Evolutionary conservation across 2,888 invertebrate genomes (phyloP), one percentile per base, ranked within the genome.

Genomic region (Lutraria lutraria): DNA sequence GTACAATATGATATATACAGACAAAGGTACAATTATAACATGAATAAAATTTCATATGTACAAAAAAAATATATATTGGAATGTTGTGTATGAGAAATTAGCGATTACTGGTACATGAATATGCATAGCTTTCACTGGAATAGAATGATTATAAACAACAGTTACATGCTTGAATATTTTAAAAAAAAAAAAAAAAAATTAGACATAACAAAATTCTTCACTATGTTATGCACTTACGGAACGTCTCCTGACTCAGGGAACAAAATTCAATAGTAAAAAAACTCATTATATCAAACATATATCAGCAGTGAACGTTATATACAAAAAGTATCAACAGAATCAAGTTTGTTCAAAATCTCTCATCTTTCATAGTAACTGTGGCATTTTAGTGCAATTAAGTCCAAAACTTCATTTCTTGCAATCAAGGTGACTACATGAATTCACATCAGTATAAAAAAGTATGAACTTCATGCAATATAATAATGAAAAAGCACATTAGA

Each of bases 81-180:
- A 88, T 88, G 88, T 88, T 43, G 63, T 68, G 88, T 88, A 88
- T 88, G 88, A 88, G 88, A 34, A 19, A 34, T 31, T 13, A 72
- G 31, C 72, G 43, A 87, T 15, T 16, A 79, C 80, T 53, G 21
- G 79, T 56, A 31, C 56, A 81, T 63, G 4, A 63, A 85, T 81
- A 81, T 81, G 68, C 63, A 86, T 81, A 86, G 34, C 6, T 21
- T 82, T 82, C 56, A 25, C 56, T 54, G 56, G 82, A 60, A 31
- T 82, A 56, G 19, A 56, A 31, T 82, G 56, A 12, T 15, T 31
- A 21, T 13, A 31, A 80, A 34, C 21, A 43, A 21, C 25, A 76
- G 2, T 21, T 56, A 56, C 56, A 56, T 21, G 56, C 19, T 16
- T 56, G 21, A 21, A 21, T 56, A 56, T 21, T 2, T 3, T 16